Percentiles rank a stretch among this genome's conserved stretches.
Conservation (phyloP, 2,113 vertebrate species). For the Cavia porcellus region DNA sequence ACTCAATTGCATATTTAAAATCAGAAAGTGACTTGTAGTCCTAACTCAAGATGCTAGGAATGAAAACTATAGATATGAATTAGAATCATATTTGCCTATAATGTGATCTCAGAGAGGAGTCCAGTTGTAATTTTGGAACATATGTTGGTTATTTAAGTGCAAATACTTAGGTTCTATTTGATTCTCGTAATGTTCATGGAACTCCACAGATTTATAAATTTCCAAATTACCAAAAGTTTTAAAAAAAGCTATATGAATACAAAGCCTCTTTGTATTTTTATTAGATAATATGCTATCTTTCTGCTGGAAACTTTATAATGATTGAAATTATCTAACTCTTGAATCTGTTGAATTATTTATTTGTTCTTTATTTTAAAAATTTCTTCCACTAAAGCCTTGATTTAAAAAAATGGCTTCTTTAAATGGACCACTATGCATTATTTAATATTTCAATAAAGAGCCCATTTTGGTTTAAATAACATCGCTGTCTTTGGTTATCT, state of each 20-base stretch:
- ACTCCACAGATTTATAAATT: not conserved
- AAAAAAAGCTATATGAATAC: not conserved
- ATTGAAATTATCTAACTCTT: not conserved
- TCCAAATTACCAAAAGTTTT: not conserved
- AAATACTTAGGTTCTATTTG: conserved; percentile 16
- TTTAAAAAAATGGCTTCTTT: not conserved
- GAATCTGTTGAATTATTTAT: not conserved
- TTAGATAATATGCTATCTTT: not conserved
- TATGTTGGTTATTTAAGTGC: not conserved
- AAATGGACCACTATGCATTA: not conserved
- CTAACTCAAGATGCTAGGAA: not conserved
- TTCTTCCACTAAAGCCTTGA: not conserved
- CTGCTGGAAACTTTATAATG: not conserved
- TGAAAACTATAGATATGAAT: not conserved
- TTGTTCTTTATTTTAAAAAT: not conserved
- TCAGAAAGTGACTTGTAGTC: not conserved
- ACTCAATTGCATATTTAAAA: not conserved
- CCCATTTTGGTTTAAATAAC: not conserved
- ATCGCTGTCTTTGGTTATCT: not conserved
- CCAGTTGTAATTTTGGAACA: not conserved
- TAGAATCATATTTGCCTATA: not conserved
- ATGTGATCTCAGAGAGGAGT: not conserved
- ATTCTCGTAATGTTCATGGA: not conserved
- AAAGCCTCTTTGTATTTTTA: not conserved
- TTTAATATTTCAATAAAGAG: not conserved